Evolutionary conservation across 2,888 invertebrate genomes (phyloP).

Genomic region (Amiota minor): DNA sequence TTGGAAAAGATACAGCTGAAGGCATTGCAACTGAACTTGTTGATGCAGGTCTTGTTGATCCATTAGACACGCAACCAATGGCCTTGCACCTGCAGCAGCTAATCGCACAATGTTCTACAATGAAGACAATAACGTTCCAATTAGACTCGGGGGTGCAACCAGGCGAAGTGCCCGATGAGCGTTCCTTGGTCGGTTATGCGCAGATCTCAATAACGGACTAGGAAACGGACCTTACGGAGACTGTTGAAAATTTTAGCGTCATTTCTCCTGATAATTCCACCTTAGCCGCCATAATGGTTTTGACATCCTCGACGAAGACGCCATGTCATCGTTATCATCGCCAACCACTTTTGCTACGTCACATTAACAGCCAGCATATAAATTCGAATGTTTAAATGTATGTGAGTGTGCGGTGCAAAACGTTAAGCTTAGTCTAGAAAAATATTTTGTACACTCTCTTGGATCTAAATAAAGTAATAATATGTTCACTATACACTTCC

Average conservation of each 20-base stretch:
- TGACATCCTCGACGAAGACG: neutral
- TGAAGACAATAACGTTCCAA: slow-evolving; percentile 89
- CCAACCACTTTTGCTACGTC: neutral
- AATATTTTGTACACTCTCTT: too few species aligned
- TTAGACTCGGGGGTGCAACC: slow-evolving; percentile 82
- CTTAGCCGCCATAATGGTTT: neutral
- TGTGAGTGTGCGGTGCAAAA: neutral
- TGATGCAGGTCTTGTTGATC: slow-evolving; percentile 94
- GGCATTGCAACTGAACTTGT: slow-evolving; percentile 96
- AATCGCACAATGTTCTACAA: slow-evolving; percentile 81
- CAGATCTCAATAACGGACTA: slow-evolving; percentile 96
- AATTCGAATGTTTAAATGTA: neutral
- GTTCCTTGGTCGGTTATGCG: slow-evolving; percentile 95
- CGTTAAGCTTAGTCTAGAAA: too few species aligned
- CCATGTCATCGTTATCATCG: neutral
- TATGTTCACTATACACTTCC: too few species aligned
- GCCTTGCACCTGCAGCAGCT: slow-evolving; percentile 93
- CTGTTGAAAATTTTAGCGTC: neutral
- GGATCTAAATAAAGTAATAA: too few species aligned
- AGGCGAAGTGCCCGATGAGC: slow-evolving; percentile 92
- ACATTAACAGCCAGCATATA: neutral
- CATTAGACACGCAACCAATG: slow-evolving; percentile 91
- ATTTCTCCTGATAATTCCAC: slow-evolving; percentile 33
- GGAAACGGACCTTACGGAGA: slow-evolving; percentile 51
- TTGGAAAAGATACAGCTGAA: slow-evolving; percentile 90